A percentile compares a stretch with the other conserved stretches of the same genome.
phyloP scores from a whole-genome alignment of 2,888 invertebrate species.

The Leptinotarsa haldemani region DNA sequence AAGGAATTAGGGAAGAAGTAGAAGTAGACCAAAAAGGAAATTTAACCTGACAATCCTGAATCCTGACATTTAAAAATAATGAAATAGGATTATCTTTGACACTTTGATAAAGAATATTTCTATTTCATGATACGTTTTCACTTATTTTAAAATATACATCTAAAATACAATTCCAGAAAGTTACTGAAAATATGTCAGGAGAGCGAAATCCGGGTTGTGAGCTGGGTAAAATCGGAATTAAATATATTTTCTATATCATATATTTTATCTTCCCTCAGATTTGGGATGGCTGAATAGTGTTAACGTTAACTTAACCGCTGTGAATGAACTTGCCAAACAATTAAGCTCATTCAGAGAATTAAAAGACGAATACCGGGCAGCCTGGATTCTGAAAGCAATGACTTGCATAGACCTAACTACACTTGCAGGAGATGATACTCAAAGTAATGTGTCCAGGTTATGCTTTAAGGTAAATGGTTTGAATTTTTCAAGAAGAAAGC shows the following conservation, averaged over 20 bases:
- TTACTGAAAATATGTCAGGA: constrained; percentile 25
- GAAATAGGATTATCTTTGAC: too few relatives aligned
- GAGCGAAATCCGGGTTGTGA: constrained; percentile 60
- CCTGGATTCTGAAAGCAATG: constrained; percentile 85
- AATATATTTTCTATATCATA: neutral
- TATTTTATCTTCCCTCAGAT: constrained; percentile 60
- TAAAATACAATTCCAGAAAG: neutral
- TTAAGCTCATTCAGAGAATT: constrained; percentile 65
- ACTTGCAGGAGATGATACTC: constrained; percentile 84
- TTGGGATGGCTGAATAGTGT: constrained; percentile 67
- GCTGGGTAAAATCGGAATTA: constrained; percentile 53
- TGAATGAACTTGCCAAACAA: constrained; percentile 69
- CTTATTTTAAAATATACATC: neutral
- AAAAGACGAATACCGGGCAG: constrained; percentile 67
- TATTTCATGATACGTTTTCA: too few relatives aligned
- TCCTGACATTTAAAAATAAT: too few relatives aligned
- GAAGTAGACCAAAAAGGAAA: too few relatives aligned
- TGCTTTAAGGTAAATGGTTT: constrained; percentile 77
- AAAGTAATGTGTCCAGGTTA: constrained; percentile 81
- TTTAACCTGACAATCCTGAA: too few relatives aligned
- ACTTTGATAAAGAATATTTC: too few relatives aligned
- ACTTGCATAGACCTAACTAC: constrained; percentile 94
- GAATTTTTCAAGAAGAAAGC: neutral
- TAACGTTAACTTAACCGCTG: constrained; percentile 70
- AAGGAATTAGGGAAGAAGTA: too few relatives aligned